A percentile compares a stretch with the other conserved stretches of the same genome.
These are phyloP conservation scores for Eulemur macaco DNA, from an alignment of 2,113 vertebrate genomes.

Conservation along the genomic window DNA sequence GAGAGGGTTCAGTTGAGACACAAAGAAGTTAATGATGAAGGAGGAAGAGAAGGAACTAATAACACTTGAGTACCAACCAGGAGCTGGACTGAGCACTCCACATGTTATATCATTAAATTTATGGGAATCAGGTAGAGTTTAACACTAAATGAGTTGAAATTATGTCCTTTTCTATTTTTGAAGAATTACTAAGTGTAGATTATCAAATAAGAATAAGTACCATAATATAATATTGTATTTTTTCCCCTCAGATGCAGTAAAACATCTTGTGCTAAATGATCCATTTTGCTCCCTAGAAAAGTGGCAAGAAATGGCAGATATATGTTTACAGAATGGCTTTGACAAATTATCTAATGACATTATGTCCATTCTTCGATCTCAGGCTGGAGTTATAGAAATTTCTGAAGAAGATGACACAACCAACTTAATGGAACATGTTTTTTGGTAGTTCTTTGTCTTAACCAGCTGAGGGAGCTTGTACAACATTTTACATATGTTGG, in stretches of 20 bases:
- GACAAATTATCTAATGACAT: constrained; percentile 63
- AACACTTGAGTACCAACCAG: neutral
- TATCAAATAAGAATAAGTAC: constrained; percentile 9
- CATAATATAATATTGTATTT: neutral
- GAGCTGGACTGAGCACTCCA: neutral
- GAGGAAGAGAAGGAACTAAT: neutral
- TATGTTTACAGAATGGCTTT: constrained; percentile 72
- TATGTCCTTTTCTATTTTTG: constrained; percentile 20
- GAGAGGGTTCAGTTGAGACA: neutral
- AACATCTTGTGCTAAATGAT: constrained; percentile 76
- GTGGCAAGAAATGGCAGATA: constrained; percentile 71
- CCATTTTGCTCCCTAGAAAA: constrained; percentile 52
- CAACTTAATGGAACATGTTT: constrained; percentile 75
- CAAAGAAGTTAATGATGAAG: neutral
- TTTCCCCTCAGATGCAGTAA: constrained; percentile 58
- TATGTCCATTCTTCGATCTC: constrained; percentile 70
- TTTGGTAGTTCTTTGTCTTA: constrained; percentile 70
- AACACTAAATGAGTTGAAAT: constrained; percentile 14
- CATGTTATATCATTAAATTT: neutral
- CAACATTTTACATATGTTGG: constrained; percentile 35
- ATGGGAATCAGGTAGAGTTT: neutral
- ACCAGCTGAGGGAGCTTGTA: constrained; percentile 79
- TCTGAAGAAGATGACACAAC: constrained; percentile 45
- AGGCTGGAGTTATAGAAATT: constrained; percentile 73
- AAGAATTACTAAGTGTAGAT: neutral